Evolutionary conservation across 2,888 invertebrate species (phyloP).

Genomic region (Acanthopleura granulata): DNA sequence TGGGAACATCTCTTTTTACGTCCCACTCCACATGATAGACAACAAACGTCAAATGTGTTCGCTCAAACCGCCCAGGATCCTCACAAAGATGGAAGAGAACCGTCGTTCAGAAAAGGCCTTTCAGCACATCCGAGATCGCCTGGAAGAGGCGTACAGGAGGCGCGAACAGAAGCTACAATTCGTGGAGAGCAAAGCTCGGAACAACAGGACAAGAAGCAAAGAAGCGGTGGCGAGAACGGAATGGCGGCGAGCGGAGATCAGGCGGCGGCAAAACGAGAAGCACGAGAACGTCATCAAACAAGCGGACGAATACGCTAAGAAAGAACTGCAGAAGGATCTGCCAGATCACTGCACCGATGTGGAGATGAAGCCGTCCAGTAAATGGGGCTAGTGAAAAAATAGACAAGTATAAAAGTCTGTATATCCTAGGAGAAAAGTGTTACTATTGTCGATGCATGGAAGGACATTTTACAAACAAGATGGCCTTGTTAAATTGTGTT

Average conservation of each 20-base stretch:
- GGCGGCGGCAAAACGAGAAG: background rate
- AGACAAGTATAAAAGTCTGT: no score
- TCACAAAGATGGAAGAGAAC: background rate
- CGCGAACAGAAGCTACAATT: slow-evolving; percentile 7
- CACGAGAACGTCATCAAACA: background rate
- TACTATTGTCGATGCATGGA: no score
- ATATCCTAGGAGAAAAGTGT: no score
- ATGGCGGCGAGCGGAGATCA: background rate
- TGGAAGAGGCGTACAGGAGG: background rate
- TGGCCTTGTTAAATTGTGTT: no score
- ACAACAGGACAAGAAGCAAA: background rate
- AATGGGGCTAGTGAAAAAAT: no score
- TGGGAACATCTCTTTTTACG: slow-evolving; percentile 6
- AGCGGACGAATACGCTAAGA: slow-evolving; percentile 3
- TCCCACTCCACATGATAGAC: background rate
- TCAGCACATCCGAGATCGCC: background rate
- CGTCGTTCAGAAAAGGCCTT: background rate
- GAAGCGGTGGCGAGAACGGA: slow-evolving; percentile 1
- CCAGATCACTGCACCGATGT: no score
- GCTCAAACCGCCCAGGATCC: background rate
- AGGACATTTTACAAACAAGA: no score
- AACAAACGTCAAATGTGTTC: background rate
- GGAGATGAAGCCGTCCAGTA: no score
- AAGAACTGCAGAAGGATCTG: background rate
- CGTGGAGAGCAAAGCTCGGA: background rate